Base-by-base conservation (phyloP, 2,888 invertebrate genomes). In the Exocentrus adspersus region DNA sequence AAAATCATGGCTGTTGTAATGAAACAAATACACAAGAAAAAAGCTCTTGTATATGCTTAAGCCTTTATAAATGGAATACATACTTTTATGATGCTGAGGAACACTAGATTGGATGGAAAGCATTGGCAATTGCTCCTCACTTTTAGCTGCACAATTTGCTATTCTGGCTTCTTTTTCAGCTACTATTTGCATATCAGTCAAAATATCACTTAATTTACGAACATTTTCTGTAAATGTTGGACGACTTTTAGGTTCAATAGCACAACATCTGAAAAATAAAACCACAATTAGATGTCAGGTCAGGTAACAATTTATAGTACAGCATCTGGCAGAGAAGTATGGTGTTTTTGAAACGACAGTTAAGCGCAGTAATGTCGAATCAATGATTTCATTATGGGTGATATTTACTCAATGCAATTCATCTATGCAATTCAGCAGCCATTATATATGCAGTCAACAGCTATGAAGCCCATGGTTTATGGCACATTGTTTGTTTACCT, bases 221-320 rank as follows among this genome's bases (percentile, higher is more conserved):
- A 89, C 89, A 79, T 94, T 91, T 81, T 95, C 95, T 42, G 88
- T 87, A 85, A 96, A 96, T 74, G 92, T 90, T 64, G 96, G 96
- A 74, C 97, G 89, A 80, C 90, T 93, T 80, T 91, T 92, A 20
- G 95, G 91, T 81, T 96, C 95, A 20, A 82, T 80, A 16, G 80
- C 77, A 68, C 82, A 82, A 75, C 81, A 81, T 65, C 76, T 77
- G 53, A 28, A 65, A 57, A 19, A 61, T 2, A n/a, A 16, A 30
- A 12, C 21, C 17, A 12, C 7, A 50, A 50, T 50, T n/a, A 9
- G 6, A 43, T 28, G 19, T 12, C 16, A 51, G 41, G 19, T 45
- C 2, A 16, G 17, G 10, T 32, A 28, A 28, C n/a, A 24, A 24
- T 24, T 24, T 5, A 24, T 24, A n/a, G n/a, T n/a, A n/a, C n/a